Percentiles rank a stretch among this genome's conserved stretches.
phyloP scores from a whole-genome alignment of 2,888 invertebrate genomes.

The Crossocerus cetratus region DNA sequence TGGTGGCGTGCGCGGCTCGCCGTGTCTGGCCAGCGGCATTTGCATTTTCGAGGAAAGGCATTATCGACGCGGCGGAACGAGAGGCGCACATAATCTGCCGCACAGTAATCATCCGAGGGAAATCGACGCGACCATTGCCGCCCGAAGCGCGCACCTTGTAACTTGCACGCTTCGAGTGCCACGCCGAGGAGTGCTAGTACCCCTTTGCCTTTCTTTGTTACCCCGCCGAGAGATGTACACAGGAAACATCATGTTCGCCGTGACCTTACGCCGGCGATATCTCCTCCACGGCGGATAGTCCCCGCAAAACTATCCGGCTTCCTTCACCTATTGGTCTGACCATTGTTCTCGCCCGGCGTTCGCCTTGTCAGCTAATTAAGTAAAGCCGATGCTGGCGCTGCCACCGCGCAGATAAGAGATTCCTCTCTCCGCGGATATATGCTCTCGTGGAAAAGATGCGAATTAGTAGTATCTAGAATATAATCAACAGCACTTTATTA shows the following conservation, averaged over 20 bases:
- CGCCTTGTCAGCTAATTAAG: no score
- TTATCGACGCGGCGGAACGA: neutral
- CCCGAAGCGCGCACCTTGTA: slow-evolving; percentile 11
- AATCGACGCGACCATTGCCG: slow-evolving; percentile 23
- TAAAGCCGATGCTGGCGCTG: no score
- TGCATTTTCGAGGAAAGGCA: neutral
- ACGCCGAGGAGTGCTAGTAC: slow-evolving; percentile 8
- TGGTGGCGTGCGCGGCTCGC: no score
- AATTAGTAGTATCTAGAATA: no score
- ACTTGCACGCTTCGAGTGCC: slow-evolving; percentile 41
- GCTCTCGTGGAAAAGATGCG: no score
- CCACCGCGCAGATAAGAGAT: no score
- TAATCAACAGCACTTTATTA: no score
- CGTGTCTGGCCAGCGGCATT: neutral
- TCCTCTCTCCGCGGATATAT: no score
- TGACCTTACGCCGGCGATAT: slow-evolving; percentile 47
- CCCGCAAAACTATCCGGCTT: slow-evolving; percentile 28
- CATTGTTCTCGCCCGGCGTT: slow-evolving; percentile 24
- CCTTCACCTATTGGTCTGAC: slow-evolving; percentile 16
- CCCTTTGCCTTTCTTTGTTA: slow-evolving; percentile 49
- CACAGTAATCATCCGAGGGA: slow-evolving; percentile 34
- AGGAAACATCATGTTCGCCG: slow-evolving; percentile 54
- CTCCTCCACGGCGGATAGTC: slow-evolving; percentile 14
- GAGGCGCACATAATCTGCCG: neutral
- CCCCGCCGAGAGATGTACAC: slow-evolving; percentile 15